Evolutionary conservation across 2,113 vertebrate species (phyloP).

Genomic region (Aptenodytes patagonicus): DNA sequence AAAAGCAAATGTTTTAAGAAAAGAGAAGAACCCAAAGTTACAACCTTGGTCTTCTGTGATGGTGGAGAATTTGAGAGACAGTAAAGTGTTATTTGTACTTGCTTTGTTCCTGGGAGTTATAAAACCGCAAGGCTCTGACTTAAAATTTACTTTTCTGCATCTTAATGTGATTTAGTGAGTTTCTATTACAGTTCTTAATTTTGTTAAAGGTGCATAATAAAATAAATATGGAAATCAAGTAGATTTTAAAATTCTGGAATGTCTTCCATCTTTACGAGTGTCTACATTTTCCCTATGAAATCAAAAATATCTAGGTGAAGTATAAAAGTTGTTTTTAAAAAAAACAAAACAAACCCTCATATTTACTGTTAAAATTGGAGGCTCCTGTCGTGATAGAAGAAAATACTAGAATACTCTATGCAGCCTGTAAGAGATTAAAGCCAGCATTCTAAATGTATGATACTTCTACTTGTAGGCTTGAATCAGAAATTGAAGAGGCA

Average conservation of each 20-base stretch:
- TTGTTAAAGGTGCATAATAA: background rate
- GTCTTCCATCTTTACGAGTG: background rate
- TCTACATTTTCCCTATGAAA: background rate
- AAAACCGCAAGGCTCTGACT: background rate
- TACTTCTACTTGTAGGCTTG: constrained; percentile 75
- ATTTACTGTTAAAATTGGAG: background rate
- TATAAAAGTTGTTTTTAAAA: background rate
- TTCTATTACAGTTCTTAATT: background rate
- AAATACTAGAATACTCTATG: background rate
- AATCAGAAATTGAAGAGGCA: constrained; percentile 91
- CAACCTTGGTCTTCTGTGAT: background rate
- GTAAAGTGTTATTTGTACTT: background rate
- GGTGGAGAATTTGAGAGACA: background rate
- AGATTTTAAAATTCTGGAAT: background rate
- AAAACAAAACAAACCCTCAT: background rate
- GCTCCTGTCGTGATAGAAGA: background rate
- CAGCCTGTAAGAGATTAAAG: background rate
- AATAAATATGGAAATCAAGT: background rate
- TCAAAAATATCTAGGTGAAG: background rate
- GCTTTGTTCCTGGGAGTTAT: background rate
- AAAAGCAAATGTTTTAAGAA: background rate
- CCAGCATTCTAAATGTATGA: background rate
- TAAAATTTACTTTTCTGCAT: background rate
- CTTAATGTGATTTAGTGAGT: background rate
- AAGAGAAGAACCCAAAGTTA: background rate